phyloP scores from a whole-genome alignment of 2,113 vertebrate species.

The Agapornis roseicollis region DNA sequence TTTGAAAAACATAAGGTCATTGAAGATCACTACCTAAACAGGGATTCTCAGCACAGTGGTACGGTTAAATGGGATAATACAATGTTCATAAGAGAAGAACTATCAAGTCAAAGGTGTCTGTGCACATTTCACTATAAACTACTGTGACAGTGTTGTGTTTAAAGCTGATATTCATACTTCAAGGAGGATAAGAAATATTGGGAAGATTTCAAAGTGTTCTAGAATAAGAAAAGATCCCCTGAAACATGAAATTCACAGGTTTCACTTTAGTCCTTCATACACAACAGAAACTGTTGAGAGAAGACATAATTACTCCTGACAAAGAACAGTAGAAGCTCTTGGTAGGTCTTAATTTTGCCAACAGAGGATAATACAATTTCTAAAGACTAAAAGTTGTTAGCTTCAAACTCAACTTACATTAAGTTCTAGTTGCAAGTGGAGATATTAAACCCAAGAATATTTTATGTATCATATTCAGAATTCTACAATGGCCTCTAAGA shows the following conservation, averaged over 20 bases:
- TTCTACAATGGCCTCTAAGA: background rate
- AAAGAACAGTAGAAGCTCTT: background rate
- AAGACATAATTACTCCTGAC: background rate
- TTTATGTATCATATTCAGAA: background rate
- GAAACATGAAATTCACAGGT: background rate
- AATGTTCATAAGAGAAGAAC: background rate
- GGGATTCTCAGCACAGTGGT: background rate
- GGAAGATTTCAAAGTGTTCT: background rate
- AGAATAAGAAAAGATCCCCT: background rate
- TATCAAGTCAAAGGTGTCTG: background rate
- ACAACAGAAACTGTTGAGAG: background rate
- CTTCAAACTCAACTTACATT: background rate
- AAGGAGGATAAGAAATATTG: background rate
- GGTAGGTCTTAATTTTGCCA: background rate
- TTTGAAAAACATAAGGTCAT: background rate
- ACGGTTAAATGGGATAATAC: background rate
- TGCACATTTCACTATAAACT: background rate
- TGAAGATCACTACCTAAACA: background rate
- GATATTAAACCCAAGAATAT: background rate
- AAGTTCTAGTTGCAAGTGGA: background rate
- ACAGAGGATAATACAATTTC: background rate
- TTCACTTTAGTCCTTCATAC: background rate
- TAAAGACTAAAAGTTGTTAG: background rate
- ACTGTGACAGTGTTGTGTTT: background rate
- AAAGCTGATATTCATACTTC: background rate